These are phyloP conservation scores for Cryptomyrus ogoouensis DNA, from an alignment of 2,113 vertebrate species.

Conservation along the genomic window DNA sequence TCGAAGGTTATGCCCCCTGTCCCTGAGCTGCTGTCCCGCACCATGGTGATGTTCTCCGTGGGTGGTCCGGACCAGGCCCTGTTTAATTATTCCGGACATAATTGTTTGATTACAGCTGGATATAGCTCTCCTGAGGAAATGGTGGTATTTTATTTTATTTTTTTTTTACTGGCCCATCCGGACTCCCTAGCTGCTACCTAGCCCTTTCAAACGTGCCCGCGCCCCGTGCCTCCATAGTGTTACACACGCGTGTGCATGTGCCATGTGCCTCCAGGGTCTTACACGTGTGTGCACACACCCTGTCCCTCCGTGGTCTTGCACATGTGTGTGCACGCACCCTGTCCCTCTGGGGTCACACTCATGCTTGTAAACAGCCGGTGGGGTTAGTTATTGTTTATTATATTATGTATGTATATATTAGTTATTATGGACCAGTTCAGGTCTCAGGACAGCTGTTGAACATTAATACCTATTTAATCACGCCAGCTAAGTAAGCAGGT, in stretches of 20 bases:
- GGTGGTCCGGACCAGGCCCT: conserved; percentile 10
- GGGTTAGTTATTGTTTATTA: too few relatives aligned
- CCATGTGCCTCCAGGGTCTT: too few relatives aligned
- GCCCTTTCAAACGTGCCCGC: neutral
- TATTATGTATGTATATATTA: too few relatives aligned
- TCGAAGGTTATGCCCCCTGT: neutral
- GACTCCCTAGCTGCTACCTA: neutral
- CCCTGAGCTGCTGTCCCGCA: neutral
- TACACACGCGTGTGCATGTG: too few relatives aligned
- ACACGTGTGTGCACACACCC: neutral
- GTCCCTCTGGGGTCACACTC: neutral
- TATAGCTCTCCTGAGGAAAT: conserved; percentile 4
- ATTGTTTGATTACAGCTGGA: conserved; percentile 19
- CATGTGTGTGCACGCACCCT: neutral
- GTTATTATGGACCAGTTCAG: neutral
- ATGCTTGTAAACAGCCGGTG: neutral
- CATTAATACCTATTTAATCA: neutral
- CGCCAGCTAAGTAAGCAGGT: neutral
- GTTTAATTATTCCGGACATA: conserved; percentile 12
- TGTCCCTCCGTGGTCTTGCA: neutral
- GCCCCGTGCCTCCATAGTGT: too few relatives aligned
- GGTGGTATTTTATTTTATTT: neutral
- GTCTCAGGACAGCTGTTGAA: neutral
- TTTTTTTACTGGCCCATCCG: neutral
- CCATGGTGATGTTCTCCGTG: neutral